A percentile compares a stretch with the other conserved stretches of the same genome.
Evolutionary conservation across 2,113 vertebrate genomes (phyloP).

Genomic region (cattle (Bos taurus)): ARS-UCD2.0 NC_037328.1:62867001-62867500

Average conservation of each 20-base stretch:
- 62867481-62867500: not conserved
- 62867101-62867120: not conserved
- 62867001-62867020: not conserved
- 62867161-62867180: not conserved
- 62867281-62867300: not conserved
- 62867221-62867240: not conserved
- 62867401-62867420: constrained; percentile 40
- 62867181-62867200: not conserved
- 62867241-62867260: not conserved
- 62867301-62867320: not conserved
- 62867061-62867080: not conserved
- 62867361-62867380: constrained; percentile 3
- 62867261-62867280: not conserved
- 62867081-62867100: not conserved
- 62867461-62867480: constrained; percentile 18
- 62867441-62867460: constrained; percentile 55
- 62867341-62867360: constrained; percentile 21
- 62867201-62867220: not conserved
- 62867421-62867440: constrained; percentile 35
- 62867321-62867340: not conserved
- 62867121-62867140: not conserved
- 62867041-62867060: not conserved
- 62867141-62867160: not conserved
- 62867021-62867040: not conserved
- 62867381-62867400: constrained; percentile 49